Percentiles rank a stretch among this genome's conserved stretches.
Conservation (phyloP, 2,797 vertebrate genomes). For the Trichosurus vulpecula region DNA sequence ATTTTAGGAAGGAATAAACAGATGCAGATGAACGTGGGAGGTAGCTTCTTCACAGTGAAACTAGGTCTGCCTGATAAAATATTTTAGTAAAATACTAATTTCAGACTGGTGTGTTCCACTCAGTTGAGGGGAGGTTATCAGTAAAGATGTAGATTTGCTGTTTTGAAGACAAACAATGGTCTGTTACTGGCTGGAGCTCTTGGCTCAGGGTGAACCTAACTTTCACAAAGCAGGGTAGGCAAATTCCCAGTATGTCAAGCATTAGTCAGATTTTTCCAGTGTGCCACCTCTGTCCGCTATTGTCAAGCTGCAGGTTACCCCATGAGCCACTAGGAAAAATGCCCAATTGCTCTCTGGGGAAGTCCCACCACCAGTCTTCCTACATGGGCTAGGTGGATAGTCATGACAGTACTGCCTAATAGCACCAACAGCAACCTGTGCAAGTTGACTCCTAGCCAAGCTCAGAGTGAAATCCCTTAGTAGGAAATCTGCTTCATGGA, state of each 20-base stretch:
- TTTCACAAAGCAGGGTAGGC: neutral
- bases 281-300: neutral
- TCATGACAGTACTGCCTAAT: neutral
- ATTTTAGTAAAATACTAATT: slow-evolving; percentile 67
- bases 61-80: slow-evolving; percentile 66
- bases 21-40: slow-evolving; percentile 66
- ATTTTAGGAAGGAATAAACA: slow-evolving; percentile 69
- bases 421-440: neutral
- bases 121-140: slow-evolving; percentile 54
- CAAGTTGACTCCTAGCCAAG: neutral
- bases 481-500: neutral
- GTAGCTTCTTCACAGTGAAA: slow-evolving; percentile 71
- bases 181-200: slow-evolving; percentile 22
- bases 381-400: neutral
- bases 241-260: neutral
- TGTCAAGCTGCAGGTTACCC: neutral
- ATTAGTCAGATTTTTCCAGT: neutral
- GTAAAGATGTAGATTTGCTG: slow-evolving; percentile 39
- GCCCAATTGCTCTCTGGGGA: neutral
- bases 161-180: slow-evolving; percentile 27
- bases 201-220: slow-evolving; percentile 7
- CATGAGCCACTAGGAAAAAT: neutral
- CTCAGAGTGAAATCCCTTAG: neutral
- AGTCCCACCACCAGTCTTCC: neutral
- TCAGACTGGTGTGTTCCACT: slow-evolving; percentile 53